Base-by-base conservation (phyloP, 1,140 invertebrate genomes). In the Bradynema listronoti region DNA sequence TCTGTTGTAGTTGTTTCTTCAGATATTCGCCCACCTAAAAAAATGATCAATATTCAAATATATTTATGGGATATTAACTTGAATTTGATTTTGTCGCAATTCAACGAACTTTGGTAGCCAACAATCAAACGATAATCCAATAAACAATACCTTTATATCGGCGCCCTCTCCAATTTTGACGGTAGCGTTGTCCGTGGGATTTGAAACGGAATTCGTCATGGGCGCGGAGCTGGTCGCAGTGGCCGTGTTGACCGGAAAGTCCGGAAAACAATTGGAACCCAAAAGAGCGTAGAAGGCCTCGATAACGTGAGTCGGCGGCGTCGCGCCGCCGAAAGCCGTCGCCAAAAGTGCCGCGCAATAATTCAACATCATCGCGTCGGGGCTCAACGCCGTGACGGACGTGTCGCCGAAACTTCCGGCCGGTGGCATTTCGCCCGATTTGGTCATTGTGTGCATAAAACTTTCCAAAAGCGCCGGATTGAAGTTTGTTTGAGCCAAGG, bases 261-360 rank as follows among this genome's bases (percentile, higher is more conserved):
- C 32, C 22, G 6, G 39, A 54, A 4, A 19, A 46, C 36, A 30
- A 49, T 33, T 30, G 19, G 7, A 0, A 0, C 9, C 9, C 5
- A 22, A 22, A 1, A 47, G 56, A n/a, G n/a, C n/a, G n/a, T n/a
- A n/a, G n/a, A n/a, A n/a, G 0, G 56, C 56, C 24, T 57, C 56
- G n/a, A 47, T 24, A n/a, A 16, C 56, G 25, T 57, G 56, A 27
- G 29, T 19, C 1, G 56, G 56, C 0, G 56, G 52, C 1, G 2
- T 7, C 29, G 27, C 52, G 24, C 56, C 56, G 19, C 29, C 50
- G n/a, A 30, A 47, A 52, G n/a, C n/a, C n/a, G n/a, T n/a, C n/a
- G n/a, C n/a, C n/a, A n/a, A n/a, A n/a, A n/a, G n/a, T n/a, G n/a
- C n/a, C n/a, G n/a, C n/a, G n/a, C n/a, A n/a, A n/a, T n/a, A n/a